These are phyloP conservation scores for Nixonia krombeini DNA, from an alignment of 1,140 invertebrate species.

Conservation along the genomic window DNA sequence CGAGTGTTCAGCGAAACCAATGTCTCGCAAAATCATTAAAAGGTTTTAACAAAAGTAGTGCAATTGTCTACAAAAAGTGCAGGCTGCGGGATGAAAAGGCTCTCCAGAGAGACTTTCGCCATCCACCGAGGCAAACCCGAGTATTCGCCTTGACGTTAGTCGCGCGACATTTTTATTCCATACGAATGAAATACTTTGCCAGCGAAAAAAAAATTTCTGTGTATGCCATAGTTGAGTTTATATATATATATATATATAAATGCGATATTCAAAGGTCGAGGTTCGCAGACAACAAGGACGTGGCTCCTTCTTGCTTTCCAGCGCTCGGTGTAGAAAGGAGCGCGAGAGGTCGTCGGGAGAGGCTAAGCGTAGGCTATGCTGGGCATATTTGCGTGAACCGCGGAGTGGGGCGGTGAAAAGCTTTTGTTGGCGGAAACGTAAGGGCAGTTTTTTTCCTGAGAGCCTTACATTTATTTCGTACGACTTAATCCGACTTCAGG, in stretches of 20 bases:
- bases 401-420: conserved; percentile 20
- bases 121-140: too few species aligned
- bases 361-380: conserved; percentile 17
- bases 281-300: too few species aligned
- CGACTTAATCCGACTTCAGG: conserved; percentile 8
- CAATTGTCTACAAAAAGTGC: too few species aligned
- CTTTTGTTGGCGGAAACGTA: conserved; percentile 37
- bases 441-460: conserved; percentile 18
- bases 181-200: conserved; percentile 21
- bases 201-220: conserved; percentile 28
- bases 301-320: conserved; percentile 21
- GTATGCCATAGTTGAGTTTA: conserved; percentile 7
- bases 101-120: too few species aligned
- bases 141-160: conserved; percentile 5
- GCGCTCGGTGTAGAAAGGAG: conserved; percentile 33
- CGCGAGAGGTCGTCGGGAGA: too few species aligned
- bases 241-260: conserved; percentile 14
- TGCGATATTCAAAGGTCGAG: neutral
- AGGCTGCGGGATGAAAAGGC: too few species aligned
- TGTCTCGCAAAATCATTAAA: too few species aligned
- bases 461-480: conserved; percentile 39
- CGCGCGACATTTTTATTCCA: conserved; percentile 14
- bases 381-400: conserved; percentile 38
- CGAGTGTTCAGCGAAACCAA: too few species aligned
- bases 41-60: too few species aligned